Conservation (phyloP, 2,797 vertebrate species). For the Anisognathus igniventris region DNA sequence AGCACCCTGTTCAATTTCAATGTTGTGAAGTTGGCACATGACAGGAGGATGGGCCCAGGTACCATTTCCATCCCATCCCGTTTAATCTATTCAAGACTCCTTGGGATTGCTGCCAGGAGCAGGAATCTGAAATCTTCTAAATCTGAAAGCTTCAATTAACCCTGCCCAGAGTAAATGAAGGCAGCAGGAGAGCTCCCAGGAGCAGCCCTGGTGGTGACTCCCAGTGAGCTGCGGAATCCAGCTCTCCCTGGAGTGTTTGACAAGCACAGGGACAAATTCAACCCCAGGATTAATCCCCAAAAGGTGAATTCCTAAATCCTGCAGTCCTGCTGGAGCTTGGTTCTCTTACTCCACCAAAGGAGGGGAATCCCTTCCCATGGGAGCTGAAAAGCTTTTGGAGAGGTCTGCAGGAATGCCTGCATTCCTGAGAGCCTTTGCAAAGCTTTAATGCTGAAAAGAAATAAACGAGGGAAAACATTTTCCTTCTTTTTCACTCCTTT, state of each 20-base stretch:
- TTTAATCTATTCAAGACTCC: no score
- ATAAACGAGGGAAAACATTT: neutral
- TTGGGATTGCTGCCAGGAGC: neutral
- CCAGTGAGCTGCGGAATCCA: neutral
- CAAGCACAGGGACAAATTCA: neutral
- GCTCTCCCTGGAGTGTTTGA: neutral
- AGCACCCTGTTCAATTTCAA: neutral
- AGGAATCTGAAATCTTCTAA: no score
- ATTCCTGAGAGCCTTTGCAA: neutral
- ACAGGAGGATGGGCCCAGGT: no score
- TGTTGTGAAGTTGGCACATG: neutral
- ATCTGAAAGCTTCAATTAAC: neutral
- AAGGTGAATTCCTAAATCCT: neutral
- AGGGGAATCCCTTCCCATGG: neutral
- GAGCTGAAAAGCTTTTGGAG: neutral
- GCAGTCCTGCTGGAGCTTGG: neutral
- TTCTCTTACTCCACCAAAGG: neutral
- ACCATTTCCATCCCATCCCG: neutral
- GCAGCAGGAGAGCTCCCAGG: neutral
- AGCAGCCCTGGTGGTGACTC: neutral
- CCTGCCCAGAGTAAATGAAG: neutral
- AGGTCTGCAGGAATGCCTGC: neutral
- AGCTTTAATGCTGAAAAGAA: neutral
- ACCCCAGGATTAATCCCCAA: neutral
- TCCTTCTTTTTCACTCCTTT: neutral